phyloP scores from a whole-genome alignment of 2,113 vertebrate species.

The Cinclus cinclus region DNA sequence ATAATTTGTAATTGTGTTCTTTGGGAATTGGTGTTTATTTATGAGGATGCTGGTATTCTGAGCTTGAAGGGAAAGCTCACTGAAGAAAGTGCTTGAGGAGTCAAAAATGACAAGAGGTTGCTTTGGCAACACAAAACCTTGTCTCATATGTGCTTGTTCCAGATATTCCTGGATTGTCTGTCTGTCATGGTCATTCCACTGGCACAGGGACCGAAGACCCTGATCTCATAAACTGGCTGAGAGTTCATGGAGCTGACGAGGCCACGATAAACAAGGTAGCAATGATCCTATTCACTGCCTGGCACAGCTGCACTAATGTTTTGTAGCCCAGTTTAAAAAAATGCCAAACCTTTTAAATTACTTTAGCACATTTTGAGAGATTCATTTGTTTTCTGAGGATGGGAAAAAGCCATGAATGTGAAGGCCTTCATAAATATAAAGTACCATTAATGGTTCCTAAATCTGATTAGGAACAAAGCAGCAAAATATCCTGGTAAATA shows the following conservation, averaged over 20 bases:
- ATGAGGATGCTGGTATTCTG: not conserved
- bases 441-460: not conserved
- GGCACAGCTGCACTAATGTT: not conserved
- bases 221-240: conserved; percentile 87
- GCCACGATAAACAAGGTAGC: conserved; percentile 88
- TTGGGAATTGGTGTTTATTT: not conserved
- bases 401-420: not conserved
- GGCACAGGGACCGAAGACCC: conserved; percentile 69
- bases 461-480: not conserved
- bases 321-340: not conserved
- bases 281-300: not conserved
- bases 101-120: not conserved
- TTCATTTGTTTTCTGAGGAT: not conserved
- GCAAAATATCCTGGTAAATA: not conserved
- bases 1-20: not conserved
- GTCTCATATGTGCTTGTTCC: not conserved
- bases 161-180: conserved; percentile 77
- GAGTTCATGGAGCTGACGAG: conserved; percentile 83
- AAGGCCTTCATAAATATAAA: not conserved
- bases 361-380: not conserved
- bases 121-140: conserved; percentile 13
- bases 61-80: not conserved
- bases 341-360: not conserved
- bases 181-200: conserved; percentile 47
- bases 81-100: not conserved